Base-by-base conservation (phyloP, 2,797 vertebrate species). In the Ctenopoma kingsleyae region DNA sequence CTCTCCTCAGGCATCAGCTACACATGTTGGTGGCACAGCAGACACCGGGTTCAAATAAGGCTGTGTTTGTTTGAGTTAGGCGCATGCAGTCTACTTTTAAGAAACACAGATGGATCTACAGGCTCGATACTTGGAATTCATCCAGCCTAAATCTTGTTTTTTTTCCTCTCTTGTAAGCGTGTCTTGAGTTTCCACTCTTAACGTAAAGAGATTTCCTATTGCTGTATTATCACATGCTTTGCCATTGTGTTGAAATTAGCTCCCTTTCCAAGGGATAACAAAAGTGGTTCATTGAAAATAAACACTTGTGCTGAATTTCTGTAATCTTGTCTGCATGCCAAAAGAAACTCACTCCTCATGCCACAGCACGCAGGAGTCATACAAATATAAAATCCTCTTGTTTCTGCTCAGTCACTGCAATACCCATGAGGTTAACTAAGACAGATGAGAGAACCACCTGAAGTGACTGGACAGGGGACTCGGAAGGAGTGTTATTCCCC, bases 221-320 rank as follows among this genome's bases (percentile, higher is more conserved):
- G 55, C 69, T 23, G 46, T 38, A 4, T 0, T 50, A 41, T 76
- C 30, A 55, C 60, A 47, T 46, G 20, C 60, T 53, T 35, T 4
- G 32, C 86, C 20, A 88, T 89, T 92, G 88, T 92, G 70, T 85
- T 53, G 41, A 69, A 87, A 86, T 89, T 67, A 84, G 32, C 51
- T 49, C 41, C 44, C 7, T 63, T 71, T 88, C 57, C 68, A 40
- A 57, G 48, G 36, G 57, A 87, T 87, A 86, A 85, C 76, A 87
- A 80, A 81, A 64, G 13, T 27, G 44, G 76, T 62, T 62, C 17
- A 77, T 6, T 80, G 10, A 88, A 83, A 85, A 88, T 63, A 90
- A 91, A 89, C 80, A 88, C 52, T 36, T 3, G 12, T 30, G 8
- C 44, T 59, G 48, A 52, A 60, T 68, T 77, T 77, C 40, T 74